Evolutionary conservation across 2,797 vertebrate species (phyloP).

Genomic region (Pseudochromis fuscus): DNA sequence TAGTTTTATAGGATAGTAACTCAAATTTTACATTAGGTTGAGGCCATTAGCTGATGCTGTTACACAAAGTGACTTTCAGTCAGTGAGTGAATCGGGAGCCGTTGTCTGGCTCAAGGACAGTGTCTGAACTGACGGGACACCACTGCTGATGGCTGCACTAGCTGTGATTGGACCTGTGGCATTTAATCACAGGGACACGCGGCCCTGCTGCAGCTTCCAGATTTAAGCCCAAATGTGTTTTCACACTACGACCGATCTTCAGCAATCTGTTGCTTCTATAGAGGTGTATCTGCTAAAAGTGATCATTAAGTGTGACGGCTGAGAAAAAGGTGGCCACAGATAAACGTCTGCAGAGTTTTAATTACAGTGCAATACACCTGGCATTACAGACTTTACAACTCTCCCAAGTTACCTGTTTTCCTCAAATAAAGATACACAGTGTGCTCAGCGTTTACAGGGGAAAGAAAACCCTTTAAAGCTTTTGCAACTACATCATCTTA

Average conservation of each 20-base stretch:
- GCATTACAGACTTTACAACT: too few species aligned
- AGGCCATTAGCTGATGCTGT: constrained; percentile 55
- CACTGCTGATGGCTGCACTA: constrained; percentile 32
- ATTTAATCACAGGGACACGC: constrained; percentile 34
- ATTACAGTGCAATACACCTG: not conserved
- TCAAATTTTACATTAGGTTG: constrained; percentile 35
- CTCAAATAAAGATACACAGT: too few species aligned
- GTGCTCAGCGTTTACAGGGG: too few species aligned
- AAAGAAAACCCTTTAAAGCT: too few species aligned
- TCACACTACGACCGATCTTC: not conserved
- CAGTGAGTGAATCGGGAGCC: constrained; percentile 18
- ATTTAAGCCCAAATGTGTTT: not conserved
- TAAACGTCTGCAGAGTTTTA: not conserved
- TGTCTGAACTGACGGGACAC: constrained; percentile 15
- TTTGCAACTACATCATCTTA: too few species aligned
- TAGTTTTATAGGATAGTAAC: constrained; percentile 45
- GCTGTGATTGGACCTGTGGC: constrained; percentile 45
- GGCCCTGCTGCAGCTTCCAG: not conserved
- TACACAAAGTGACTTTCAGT: constrained; percentile 43
- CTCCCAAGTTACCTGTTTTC: too few species aligned
- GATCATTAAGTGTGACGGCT: not conserved
- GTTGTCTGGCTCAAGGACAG: constrained; percentile 51
- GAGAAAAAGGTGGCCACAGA: not conserved
- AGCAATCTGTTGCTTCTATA: not conserved
- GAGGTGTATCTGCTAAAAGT: not conserved